Conservation (phyloP, 2,888 invertebrate species). For the Eugnorisma glareosa region DNA sequence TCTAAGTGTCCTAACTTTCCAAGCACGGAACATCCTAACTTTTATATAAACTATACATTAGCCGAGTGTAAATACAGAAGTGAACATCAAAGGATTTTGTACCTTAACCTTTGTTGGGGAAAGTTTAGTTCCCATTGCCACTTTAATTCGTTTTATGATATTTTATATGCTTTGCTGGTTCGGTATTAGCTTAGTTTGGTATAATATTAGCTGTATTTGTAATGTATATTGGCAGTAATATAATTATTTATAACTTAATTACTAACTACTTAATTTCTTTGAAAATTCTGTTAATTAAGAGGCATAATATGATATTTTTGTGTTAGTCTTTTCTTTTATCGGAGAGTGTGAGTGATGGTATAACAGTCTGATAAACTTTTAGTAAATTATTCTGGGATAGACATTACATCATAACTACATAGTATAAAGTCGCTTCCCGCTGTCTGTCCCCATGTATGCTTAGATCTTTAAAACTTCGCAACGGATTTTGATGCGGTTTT, state of each 20-base stretch:
- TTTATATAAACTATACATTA: conserved; percentile 52
- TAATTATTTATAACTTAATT: conserved; percentile 6
- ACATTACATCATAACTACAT: no score
- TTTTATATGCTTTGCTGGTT: not conserved
- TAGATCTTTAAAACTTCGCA: no score
- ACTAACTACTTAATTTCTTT: not conserved
- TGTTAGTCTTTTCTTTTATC: not conserved
- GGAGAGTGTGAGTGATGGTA: no score
- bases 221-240: not conserved
- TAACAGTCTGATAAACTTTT: not conserved
- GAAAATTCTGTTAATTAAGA: not conserved
- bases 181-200: conserved; percentile 16
- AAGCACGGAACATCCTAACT: conserved; percentile 48
- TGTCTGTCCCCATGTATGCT: no score
- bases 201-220: conserved; percentile 12
- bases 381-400: not conserved
- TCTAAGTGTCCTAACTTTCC: conserved; percentile 50
- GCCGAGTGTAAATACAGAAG: conserved; percentile 16
- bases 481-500: no score
- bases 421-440: no score
- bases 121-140: conserved; percentile 1
- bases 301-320: not conserved
- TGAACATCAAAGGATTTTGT: not conserved
- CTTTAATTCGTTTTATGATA: not conserved
- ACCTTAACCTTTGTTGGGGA: not conserved